Base-by-base conservation (phyloP, 2,113 vertebrate genomes). In the Daubentonia madagascariensis region DNA sequence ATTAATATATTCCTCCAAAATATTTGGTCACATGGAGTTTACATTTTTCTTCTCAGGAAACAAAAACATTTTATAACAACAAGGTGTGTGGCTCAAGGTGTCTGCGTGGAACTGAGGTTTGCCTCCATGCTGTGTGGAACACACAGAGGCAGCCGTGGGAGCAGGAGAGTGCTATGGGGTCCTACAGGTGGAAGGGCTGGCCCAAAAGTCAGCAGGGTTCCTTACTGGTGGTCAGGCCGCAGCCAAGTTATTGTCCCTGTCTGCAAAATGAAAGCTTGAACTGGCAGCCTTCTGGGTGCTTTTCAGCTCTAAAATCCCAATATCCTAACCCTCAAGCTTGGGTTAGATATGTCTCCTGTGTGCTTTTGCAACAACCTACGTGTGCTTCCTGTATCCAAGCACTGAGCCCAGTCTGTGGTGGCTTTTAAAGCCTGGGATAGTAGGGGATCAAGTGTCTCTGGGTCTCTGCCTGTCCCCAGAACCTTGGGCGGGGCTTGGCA, bases 11-110 rank as follows among this genome's bases (percentile, higher is more conserved):
- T 23, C 30, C 45, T 45, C 79, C 22, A 18, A 63, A 93, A 88
- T 40, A 83, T 43, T 12, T 65, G 43, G 35, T 83, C 43, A 67
- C 1, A 2, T 1, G 3, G 28, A 16, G 43, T 13, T 68, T 59
- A 25, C 28, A 84, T 85, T 87, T 93, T 83, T 85, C 63, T 94
- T 92, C 57, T 91, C 32, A 68, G 68, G 37, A 92, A 78, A 86
- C 61, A 90, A 16, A 59, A 54, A 17, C 1, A 0, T 50, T 70
- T 65, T 84, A 14, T 68, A 30, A 40, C 25, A 45, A 48, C 11
- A 7, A 23, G 30, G 13, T 12, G 0, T 16, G 1, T 1, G 23
- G 57, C 40, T 78, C 4, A 4, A 17, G 28, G 25, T 22, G 16
- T 76, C 40, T 59, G 6, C 6, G 0, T 30, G 30, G 63, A 25